Base-by-base conservation (phyloP, 2,888 invertebrate species). In the Leptothorax acervorum region DNA sequence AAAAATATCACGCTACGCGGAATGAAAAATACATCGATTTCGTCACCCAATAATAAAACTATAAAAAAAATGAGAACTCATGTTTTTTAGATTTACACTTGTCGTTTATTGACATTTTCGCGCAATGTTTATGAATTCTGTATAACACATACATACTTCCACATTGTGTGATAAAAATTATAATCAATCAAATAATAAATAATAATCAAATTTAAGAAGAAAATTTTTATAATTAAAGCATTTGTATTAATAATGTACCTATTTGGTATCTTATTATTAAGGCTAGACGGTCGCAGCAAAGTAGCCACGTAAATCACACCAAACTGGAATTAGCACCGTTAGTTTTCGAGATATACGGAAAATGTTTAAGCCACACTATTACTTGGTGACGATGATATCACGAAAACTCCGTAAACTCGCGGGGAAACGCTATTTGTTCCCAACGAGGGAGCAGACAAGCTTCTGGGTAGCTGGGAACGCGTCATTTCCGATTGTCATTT, bases 401-500 rank as follows among this genome's bases (percentile, higher is more conserved):
- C 51, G 78, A 79, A 68, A 70, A 81, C 74, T 79, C 74, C 8
- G 73, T 79, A 79, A 79, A 78, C 65, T 48, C 60, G 53, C 62
- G 63, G 84, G 68, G 87, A 75, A 82, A 84, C 62, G 86, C 82
- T 86, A 87, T 87, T 89, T 87, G 88, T 86, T 89, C 68, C 66
- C 45, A 62, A 11, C 45, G 63, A 82, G 82, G 23, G 42, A 84
- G 45, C 73, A 55, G 82, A 62, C 73, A 66, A 82, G 71, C 81
- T 76, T 76, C 84, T 82, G 84, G 82, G 78, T 85, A 83, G 73
- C 86, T 84, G 78, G 85, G 83, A 92, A 89, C 87, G 87, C 87
- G 90, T 92, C 89, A 93, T 93, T 93, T 93, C 92, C 93, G 92
- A 92, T 90, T 90, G 90, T 89, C 93, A 91, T 92, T 93, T 92